Evolutionary conservation across 2,888 invertebrate species (phyloP).

Genomic region (Saturnia pavonia): DNA sequence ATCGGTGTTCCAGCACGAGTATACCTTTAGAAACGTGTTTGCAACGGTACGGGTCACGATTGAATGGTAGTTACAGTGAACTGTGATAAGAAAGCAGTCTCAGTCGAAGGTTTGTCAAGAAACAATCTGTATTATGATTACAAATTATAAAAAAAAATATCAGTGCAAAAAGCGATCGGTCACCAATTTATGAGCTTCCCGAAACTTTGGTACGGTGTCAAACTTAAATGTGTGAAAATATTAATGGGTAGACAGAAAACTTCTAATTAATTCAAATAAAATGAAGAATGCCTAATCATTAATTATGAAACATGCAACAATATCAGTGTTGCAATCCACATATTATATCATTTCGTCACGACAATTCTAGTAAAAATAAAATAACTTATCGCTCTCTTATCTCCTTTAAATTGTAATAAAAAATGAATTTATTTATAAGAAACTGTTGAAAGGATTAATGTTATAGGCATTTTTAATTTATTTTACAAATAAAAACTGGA

Average conservation of each 20-base stretch:
- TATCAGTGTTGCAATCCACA: background rate
- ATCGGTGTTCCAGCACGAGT: slow-evolving; percentile 56
- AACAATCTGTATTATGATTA: slow-evolving; percentile 63
- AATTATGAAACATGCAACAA: background rate
- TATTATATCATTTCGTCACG: background rate
- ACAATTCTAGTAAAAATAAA: background rate
- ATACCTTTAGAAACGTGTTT: slow-evolving; percentile 42
- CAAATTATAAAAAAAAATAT: slow-evolving; percentile 41
- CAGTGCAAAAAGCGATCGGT: slow-evolving; percentile 33
- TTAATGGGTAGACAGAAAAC: background rate
- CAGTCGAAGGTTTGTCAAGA: slow-evolving; percentile 61
- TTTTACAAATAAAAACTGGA: slow-evolving; percentile 28
- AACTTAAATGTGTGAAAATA: background rate
- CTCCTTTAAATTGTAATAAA: background rate
- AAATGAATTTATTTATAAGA: background rate
- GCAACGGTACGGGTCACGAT: slow-evolving; percentile 55
- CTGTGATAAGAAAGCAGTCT: slow-evolving; percentile 74
- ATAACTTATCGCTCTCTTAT: background rate
- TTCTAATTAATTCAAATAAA: background rate
- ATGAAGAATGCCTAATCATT: background rate
- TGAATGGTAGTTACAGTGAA: slow-evolving; percentile 58
- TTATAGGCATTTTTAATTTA: background rate
- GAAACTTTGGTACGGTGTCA: slow-evolving; percentile 1
- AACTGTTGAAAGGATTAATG: background rate
- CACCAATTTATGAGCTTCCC: background rate